A percentile compares a stretch with the other conserved stretches of the same genome.
Conservation (phyloP, 2,113 vertebrate species). For the Amblyopsis rosae region DNA sequence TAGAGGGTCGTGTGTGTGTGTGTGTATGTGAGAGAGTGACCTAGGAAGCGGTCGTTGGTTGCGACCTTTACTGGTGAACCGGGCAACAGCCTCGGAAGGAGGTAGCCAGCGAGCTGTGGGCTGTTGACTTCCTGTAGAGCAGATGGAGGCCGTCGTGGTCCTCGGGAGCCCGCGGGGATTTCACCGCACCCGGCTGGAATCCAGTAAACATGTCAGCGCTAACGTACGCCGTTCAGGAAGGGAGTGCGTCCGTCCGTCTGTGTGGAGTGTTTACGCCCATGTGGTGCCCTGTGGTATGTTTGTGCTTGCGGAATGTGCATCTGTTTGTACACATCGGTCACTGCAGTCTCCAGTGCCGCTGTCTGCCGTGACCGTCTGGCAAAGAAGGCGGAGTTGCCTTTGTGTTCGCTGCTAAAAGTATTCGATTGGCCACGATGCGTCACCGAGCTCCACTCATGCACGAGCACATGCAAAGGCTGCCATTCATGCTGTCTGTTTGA, state of each 20-base stretch:
- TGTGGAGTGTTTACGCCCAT: slow-evolving; percentile 13
- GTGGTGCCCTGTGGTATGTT: not conserved
- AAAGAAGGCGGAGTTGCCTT: not conserved
- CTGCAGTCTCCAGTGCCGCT: slow-evolving; percentile 13
- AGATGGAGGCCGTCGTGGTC: slow-evolving; percentile 11
- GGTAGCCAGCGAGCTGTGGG: slow-evolving; percentile 53
- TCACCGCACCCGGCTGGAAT: slow-evolving; percentile 43
- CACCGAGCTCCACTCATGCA: not conserved
- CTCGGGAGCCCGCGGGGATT: slow-evolving; percentile 24
- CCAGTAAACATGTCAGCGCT: slow-evolving; percentile 28
- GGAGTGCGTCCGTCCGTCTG: not conserved
- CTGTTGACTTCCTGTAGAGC: slow-evolving; percentile 58
- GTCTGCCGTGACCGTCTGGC: not conserved
- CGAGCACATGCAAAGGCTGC: not conserved
- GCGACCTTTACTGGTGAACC: slow-evolving; percentile 30
- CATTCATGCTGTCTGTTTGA: not conserved
- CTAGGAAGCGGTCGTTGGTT: slow-evolving; percentile 24
- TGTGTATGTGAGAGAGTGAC: slow-evolving; percentile 47
- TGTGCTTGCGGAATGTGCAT: slow-evolving; percentile 24
- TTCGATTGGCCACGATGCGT: no score
- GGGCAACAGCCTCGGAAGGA: slow-evolving; percentile 48
- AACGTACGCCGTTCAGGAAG: slow-evolving; percentile 17
- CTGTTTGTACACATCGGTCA: slow-evolving; percentile 13
- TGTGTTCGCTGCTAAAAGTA: not conserved
- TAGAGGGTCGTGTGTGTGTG: slow-evolving; percentile 32